Conservation (phyloP, 2,888 invertebrate genomes). For the Trichogramma dendrolimi region DNA sequence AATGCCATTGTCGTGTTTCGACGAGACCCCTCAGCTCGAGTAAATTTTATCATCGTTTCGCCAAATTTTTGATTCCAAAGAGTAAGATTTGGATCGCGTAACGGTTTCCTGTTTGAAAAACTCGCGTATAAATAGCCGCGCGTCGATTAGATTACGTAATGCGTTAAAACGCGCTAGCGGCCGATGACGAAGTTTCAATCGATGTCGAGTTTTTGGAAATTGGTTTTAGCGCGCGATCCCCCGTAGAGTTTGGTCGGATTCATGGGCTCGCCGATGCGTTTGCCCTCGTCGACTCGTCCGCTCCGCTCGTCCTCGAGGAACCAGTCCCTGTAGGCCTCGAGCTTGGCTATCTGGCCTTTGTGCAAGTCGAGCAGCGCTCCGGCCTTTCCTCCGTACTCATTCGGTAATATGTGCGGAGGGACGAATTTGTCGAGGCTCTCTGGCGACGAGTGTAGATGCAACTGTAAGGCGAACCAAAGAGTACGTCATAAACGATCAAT, state of each 20-base stretch:
- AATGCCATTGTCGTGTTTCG: no score
- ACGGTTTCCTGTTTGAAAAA: no score
- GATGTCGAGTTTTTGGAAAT: conserved; percentile 68
- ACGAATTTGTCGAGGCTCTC: conserved; percentile 55
- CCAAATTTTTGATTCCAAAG: no score
- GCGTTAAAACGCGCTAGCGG: no score
- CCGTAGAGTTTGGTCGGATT: conserved; percentile 61
- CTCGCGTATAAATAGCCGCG: no score
- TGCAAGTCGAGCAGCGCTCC: conserved; percentile 43
- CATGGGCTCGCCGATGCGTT: conserved; percentile 63
- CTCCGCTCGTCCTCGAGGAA: conserved; percentile 54
- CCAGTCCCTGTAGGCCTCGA: conserved; percentile 47
- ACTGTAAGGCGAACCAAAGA: conserved; percentile 30
- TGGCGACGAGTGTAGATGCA: conserved; percentile 55
- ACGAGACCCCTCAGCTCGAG: no score
- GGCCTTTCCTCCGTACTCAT: conserved; percentile 61
- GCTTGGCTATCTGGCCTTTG: conserved; percentile 33
- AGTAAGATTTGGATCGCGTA: no score
- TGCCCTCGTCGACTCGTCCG: conserved; percentile 58
- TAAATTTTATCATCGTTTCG: no score
- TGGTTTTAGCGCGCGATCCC: conserved; percentile 57
- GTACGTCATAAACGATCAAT: not conserved
- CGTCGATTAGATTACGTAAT: no score
- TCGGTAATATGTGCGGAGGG: conserved; percentile 59
- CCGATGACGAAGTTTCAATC: conserved; percentile 53